Evolutionary conservation across 2,888 invertebrate species (phyloP).

Genomic region (Conistra vaccinii): DNA sequence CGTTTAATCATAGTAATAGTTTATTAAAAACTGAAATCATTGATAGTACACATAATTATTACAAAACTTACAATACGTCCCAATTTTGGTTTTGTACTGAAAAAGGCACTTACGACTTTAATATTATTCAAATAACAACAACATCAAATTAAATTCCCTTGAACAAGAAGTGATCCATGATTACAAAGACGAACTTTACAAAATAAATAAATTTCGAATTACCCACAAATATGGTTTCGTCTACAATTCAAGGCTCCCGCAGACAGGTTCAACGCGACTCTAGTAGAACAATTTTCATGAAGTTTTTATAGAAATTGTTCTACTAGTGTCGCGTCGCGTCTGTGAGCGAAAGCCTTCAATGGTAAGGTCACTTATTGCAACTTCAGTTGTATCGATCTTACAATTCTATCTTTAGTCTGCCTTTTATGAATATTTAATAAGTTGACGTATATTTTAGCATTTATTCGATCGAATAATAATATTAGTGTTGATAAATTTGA

Average conservation of each 20-base stretch:
- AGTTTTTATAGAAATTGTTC: background rate
- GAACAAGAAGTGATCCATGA: background rate
- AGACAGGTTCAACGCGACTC: background rate
- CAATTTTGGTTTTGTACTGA: constrained; percentile 35
- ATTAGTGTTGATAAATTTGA: background rate
- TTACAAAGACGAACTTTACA: background rate
- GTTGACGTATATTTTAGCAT: constrained; percentile 9
- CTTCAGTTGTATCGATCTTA: constrained; percentile 8
- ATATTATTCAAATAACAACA: background rate
- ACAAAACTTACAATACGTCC: constrained; percentile 30
- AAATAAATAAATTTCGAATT: background rate
- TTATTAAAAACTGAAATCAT: constrained; percentile 47
- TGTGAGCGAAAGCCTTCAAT: background rate
- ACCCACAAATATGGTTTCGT: background rate
- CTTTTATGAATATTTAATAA: constrained; percentile 5
- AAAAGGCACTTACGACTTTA: constrained; percentile 40
- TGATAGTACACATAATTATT: constrained; percentile 27
- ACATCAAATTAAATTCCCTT: background rate
- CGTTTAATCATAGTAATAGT: constrained; percentile 6
- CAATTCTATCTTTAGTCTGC: background rate
- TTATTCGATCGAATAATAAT: constrained; percentile 21
- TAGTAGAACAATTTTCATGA: background rate
- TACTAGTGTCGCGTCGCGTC: background rate
- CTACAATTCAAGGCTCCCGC: background rate
- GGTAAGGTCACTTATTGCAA: background rate